Conservation (phyloP, 1,140 invertebrate genomes). For the Belonocnema kinseyi region DNA sequence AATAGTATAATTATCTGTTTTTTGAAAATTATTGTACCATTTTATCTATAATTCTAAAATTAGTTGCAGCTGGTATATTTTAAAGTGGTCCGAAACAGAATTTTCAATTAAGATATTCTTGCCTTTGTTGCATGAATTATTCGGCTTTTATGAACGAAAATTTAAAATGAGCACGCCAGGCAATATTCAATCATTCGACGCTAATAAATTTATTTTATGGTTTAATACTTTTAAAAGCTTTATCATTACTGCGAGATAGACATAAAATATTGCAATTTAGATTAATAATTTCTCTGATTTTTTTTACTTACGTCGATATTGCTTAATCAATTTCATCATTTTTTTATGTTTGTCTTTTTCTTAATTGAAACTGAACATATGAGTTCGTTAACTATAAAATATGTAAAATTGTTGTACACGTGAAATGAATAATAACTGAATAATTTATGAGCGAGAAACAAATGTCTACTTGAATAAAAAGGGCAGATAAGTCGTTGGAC, state of each 20-base stretch:
- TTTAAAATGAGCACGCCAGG: background rate
- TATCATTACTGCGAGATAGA: background rate
- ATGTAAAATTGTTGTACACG: background rate
- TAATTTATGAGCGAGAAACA: background rate
- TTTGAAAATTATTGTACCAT: background rate
- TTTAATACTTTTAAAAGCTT: background rate
- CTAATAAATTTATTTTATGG: background rate
- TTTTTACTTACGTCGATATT: background rate
- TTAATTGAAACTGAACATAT: too few relatives aligned
- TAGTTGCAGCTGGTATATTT: background rate
- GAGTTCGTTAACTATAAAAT: background rate
- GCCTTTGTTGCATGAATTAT: background rate
- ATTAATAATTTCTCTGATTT: background rate
- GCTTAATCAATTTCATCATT: too few relatives aligned
- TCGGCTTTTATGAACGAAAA: background rate
- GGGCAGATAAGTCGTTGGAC: background rate
- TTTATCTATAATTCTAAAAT: background rate
- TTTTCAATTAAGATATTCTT: conserved; percentile 3
- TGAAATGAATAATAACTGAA: too few relatives aligned
- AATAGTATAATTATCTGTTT: background rate
- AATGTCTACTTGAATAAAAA: background rate
- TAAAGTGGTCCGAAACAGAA: background rate
- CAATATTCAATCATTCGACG: background rate
- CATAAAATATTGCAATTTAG: too few relatives aligned
- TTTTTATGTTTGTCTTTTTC: too few relatives aligned